Base-by-base conservation (phyloP, 2,888 invertebrate species). In the Metallyticus violacea region DNA sequence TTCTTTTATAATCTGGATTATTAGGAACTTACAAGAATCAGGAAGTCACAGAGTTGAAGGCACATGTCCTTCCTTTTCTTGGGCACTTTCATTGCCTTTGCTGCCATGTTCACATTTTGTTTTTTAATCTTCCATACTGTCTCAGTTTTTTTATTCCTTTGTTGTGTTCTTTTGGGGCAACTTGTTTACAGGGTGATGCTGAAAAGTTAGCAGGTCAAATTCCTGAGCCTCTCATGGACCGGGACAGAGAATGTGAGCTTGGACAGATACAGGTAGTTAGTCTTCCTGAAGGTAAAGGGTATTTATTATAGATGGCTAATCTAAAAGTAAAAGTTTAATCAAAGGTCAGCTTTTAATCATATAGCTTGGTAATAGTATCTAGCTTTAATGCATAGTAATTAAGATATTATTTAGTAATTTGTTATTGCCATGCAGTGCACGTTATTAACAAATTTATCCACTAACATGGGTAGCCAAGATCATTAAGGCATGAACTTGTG, bases 151-250 rank as follows among this genome's bases (percentile, higher is more conserved):
- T 62, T 62, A 62, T 62, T 62, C 40, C 40, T 62, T 62, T 62
- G 40, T 62, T 62, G 40, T 62, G 40, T 62, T 62, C 40, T 62
- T 62, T 15, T 62, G 40, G 40, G 40, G 40, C 40, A 62, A 62
- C 15, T 62, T 83, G 83, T 83, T 83, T 83, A 26, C 83, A 83
- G 83, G 83, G 83, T 9, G 83, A 83, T 77, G 83, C 83, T 77
- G 83, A 83, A 83, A 83, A 83, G 83, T 83, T 83, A 77, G 83
- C 83, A 83, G 83, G 83, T 77, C 83, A 83, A 28, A 77, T 83
- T n/a, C 83, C 83, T 77, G 76, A 77, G 76, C 83, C 83, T 77
- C 83, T 83, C 83, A 83, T 83, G 83, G 83, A 83, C 77, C 83
- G 83, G 27, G 83, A 83, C 77, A 77, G 83, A 83, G 77, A 83